Conservation (phyloP, 2,113 vertebrate species). For the Physeter macrocephalus region DNA sequence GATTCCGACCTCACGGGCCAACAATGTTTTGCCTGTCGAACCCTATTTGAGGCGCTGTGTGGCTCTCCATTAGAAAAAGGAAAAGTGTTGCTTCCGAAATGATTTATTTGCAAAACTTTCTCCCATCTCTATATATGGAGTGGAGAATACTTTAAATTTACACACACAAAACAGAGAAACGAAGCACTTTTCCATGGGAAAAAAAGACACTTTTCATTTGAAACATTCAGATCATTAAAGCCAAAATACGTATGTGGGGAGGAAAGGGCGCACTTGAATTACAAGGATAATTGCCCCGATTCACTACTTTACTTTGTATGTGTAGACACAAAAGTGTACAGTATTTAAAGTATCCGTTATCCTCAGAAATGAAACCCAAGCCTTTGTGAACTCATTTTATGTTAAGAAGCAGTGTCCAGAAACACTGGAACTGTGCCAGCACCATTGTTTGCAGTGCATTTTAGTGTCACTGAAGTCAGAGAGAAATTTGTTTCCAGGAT, state of each 20-base stretch:
- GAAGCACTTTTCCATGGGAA: not conserved
- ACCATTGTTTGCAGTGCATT: conserved; percentile 34
- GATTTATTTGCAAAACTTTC: not conserved
- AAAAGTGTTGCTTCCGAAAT: not conserved
- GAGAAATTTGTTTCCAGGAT: conserved; percentile 32
- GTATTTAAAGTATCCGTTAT: conserved; percentile 46
- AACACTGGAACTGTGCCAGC: not conserved
- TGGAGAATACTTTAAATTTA: not conserved
- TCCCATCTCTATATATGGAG: not conserved
- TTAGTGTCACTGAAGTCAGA: conserved; percentile 51
- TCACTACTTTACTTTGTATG: conserved; percentile 14
- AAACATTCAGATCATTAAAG: not conserved
- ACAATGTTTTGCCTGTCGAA: not conserved
- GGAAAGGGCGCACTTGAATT: not conserved
- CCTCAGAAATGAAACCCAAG: not conserved
- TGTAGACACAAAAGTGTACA: not conserved
- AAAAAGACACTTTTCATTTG: not conserved
- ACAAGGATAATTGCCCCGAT: conserved; percentile 33
- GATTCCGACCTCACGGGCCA: not conserved
- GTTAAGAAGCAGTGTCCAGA: conserved; percentile 38
- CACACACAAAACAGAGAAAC: not conserved
- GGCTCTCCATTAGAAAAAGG: not conserved
- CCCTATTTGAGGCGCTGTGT: too few relatives aligned
- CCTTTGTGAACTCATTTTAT: conserved; percentile 20
- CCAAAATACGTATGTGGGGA: conserved; percentile 7